Percentiles rank a stretch among this genome's conserved stretches.
phyloP scores from a whole-genome alignment of 2,797 vertebrate genomes.

The Danio tinwini region DNA sequence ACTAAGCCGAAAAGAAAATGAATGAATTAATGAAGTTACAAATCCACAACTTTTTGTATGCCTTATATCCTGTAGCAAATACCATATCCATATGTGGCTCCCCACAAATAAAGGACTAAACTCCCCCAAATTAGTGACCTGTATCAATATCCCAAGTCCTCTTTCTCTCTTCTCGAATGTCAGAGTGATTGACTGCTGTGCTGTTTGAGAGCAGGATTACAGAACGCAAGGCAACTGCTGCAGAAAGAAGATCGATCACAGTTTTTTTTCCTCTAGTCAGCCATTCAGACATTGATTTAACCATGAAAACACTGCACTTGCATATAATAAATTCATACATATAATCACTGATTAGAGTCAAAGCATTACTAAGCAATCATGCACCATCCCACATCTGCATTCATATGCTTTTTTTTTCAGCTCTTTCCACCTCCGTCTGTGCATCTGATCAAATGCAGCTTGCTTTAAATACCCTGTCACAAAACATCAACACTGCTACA shows the following conservation, averaged over 20 bases:
- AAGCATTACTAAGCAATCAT: neutral
- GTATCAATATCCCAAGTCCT: neutral
- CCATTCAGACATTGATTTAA: constrained; percentile 31
- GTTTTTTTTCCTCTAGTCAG: constrained; percentile 8
- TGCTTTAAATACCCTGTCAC: neutral
- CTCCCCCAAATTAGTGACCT: neutral
- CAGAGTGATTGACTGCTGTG: constrained; percentile 41
- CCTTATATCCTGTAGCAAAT: too few species aligned
- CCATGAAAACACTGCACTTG: neutral
- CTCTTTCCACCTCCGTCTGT: neutral
- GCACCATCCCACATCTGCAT: constrained; percentile 4
- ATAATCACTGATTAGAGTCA: neutral
- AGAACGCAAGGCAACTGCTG: constrained; percentile 33
- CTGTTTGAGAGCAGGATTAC: constrained; percentile 38
- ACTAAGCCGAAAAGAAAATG: too few species aligned
- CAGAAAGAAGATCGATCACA: constrained; percentile 47
- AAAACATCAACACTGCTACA: constrained; percentile 13
- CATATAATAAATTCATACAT: neutral
- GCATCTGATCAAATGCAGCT: neutral
- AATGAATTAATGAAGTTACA: too few species aligned
- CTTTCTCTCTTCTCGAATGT: neutral
- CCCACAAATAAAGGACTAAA: neutral
- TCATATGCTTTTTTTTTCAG: neutral
- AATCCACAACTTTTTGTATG: too few species aligned
- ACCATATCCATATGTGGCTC: neutral